phyloP scores from a whole-genome alignment of 2,113 vertebrate species.

The Oriolus oriolus region DNA sequence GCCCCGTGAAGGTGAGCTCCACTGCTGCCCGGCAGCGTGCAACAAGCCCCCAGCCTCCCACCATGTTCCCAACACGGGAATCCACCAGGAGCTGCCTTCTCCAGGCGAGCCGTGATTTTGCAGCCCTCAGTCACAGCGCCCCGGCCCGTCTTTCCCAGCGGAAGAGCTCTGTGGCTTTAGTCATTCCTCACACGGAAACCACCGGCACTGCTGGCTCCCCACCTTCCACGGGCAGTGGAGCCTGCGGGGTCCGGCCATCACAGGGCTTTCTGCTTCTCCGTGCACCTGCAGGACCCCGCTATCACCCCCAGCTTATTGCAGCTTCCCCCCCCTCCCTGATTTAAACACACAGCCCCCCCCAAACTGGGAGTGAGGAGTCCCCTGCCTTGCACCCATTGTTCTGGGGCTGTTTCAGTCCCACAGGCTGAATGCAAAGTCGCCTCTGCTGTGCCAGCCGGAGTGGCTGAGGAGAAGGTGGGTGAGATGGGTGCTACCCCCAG shows the following conservation, averaged over 20 bases:
- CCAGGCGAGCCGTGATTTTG: not conserved
- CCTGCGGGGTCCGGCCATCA: rapidly evolving
- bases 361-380: not conserved
- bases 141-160: not conserved
- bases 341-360: not conserved
- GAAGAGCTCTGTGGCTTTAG: not conserved
- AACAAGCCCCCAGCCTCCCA: not conserved
- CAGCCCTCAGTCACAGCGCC: not conserved
- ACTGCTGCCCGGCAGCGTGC: rapidly evolving
- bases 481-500: not conserved
- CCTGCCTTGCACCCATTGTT: not conserved
- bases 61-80: rapidly evolving
- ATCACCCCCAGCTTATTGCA: not conserved
- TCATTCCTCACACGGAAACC: not conserved
- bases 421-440: not conserved
- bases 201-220: not conserved
- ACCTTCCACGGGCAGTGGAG: rapidly evolving
- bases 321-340: no score
- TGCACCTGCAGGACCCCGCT: not conserved
- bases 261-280: not conserved
- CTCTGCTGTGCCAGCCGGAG: not conserved
- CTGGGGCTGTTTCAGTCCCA: not conserved
- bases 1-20: not conserved
- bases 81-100: not conserved
- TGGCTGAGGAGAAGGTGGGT: not conserved